phyloP scores from a whole-genome alignment of 64 coral and sea anemone species.

The Cladopsammia gracilis region DNA sequence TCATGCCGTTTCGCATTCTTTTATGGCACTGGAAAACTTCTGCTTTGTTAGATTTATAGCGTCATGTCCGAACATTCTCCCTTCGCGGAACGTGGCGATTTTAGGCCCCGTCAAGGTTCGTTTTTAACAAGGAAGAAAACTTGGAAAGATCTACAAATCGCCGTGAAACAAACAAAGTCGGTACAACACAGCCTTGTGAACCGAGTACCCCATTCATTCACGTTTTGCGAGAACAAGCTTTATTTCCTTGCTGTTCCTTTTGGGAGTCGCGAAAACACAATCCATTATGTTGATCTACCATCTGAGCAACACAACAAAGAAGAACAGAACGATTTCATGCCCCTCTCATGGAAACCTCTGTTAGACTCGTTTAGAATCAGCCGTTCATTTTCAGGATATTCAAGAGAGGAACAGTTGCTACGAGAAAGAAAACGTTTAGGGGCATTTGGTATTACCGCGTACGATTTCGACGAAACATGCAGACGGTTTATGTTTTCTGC shows the following conservation, averaged over 20 bases:
- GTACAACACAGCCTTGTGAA: conserved; percentile 83
- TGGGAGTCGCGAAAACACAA: conserved; percentile 91
- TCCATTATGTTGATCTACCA: conserved; percentile 93
- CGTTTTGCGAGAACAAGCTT: conserved; percentile 85
- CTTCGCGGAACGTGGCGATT: conserved; percentile 63
- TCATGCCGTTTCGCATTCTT: background rate
- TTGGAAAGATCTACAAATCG: conserved; percentile 94
- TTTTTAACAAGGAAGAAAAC: conserved; percentile 29
- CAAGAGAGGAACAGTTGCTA: conserved; percentile 90
- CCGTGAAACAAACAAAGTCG: conserved; percentile 85
- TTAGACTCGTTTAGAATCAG: conserved; percentile 75
- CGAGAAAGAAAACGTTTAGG: conserved; percentile 94
- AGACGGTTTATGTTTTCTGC: conserved; percentile 92
- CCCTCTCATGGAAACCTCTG: conserved; percentile 79
- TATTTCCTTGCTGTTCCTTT: conserved; percentile 95
- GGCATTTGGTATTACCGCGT: conserved; percentile 96
- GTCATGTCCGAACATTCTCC: conserved; percentile 31
- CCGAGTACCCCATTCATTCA: conserved; percentile 94
- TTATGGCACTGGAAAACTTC: conserved; percentile 38
- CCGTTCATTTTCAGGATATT: conserved; percentile 92
- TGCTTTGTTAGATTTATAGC: background rate
- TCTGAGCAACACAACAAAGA: background rate
- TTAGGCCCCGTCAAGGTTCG: conserved; percentile 25
- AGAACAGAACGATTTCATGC: conserved; percentile 18
- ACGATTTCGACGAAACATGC: conserved; percentile 88